Evolutionary conservation across 1,140 invertebrate genomes (phyloP), one percentile per base, ranked within the genome.

Genomic region (Lutraria rhynchaena): DNA sequence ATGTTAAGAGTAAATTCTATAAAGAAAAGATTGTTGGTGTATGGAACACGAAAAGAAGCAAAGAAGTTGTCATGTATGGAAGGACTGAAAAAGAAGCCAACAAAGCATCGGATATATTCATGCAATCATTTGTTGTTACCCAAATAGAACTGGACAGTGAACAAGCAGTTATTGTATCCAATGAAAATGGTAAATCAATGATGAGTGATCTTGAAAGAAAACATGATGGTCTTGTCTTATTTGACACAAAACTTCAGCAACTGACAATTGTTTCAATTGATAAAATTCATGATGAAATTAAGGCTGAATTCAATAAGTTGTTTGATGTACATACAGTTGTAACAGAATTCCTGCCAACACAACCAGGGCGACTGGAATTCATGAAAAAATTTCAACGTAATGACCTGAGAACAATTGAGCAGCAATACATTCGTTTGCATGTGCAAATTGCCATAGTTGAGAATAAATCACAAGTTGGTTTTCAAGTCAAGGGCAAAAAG

Each of bases 81-180:
- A 75, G 49, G 17, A 75, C 24, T 49, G 55, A 75, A 60, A 58
- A 61, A n/a, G 71, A 75, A 19, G 5, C 44, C 13, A n/a, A 58
- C 15, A 24, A 29, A 33, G 37, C 53, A n/a, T 37, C 55, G 31
- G 31, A 71, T 33, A 53, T 71, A 0, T 19, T 71, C 17, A 46
- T 37, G 11, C 19, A 19, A 3, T 35, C 49, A 51, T 17, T 71
- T 31, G n/a, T 53, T 5, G 49, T 55, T 27, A 33, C 13, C 27
- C 17, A 11, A n/a, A 24, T 37, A 1, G n/a, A 37, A 9, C 53
- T 71, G 0, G 49, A 53, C 24, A n/a, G 9, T 1, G 69, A 57
- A 35, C 35, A 57, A 4, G 33, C 4, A 1, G 11, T 35, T 17
- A 57, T 71, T 15, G 13, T 58, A 1, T 0, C 37, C 35, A 75